Evolutionary conservation across 2,113 vertebrate species (phyloP).

Genomic region (Nettapus auritus): DNA sequence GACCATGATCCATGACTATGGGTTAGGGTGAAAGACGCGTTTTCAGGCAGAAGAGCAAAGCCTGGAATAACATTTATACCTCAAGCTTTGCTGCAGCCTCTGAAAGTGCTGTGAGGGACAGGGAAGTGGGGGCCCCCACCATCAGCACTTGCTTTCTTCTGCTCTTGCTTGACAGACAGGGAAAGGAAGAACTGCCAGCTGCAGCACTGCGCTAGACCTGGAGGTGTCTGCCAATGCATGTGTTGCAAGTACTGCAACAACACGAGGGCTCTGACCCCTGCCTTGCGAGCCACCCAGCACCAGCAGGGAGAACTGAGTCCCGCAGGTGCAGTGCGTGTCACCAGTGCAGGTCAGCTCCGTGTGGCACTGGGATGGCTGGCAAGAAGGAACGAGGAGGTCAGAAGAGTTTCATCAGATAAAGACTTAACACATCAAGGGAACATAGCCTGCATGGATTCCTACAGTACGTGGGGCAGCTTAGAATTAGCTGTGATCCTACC

Average conservation of each 20-base stretch:
- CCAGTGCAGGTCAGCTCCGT: neutral
- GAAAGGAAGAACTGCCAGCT: accelerated
- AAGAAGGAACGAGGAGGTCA: neutral
- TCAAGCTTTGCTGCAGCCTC: neutral
- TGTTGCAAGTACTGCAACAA: neutral
- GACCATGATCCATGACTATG: accelerated
- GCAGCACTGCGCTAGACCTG: neutral
- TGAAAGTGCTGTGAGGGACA: neutral
- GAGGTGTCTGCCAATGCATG: accelerated
- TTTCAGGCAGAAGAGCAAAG: neutral
- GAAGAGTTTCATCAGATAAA: neutral
- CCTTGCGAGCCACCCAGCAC: neutral
- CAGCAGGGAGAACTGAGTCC: neutral
- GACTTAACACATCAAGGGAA: neutral
- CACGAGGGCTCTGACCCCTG: neutral
- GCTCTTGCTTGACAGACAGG: too few relatives aligned
- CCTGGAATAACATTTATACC: neutral
- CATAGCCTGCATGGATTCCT: neutral
- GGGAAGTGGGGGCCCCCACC: neutral
- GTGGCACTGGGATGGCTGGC: neutral
- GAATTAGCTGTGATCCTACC: neutral
- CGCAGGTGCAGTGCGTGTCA: too few relatives aligned
- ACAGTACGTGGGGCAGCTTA: neutral
- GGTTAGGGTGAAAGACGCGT: too few relatives aligned
- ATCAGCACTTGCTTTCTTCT: neutral